A percentile compares a stretch with the other conserved stretches of the same genome.
Conservation (phyloP, 2,797 vertebrate species). For the Chloroceryle amazona region DNA sequence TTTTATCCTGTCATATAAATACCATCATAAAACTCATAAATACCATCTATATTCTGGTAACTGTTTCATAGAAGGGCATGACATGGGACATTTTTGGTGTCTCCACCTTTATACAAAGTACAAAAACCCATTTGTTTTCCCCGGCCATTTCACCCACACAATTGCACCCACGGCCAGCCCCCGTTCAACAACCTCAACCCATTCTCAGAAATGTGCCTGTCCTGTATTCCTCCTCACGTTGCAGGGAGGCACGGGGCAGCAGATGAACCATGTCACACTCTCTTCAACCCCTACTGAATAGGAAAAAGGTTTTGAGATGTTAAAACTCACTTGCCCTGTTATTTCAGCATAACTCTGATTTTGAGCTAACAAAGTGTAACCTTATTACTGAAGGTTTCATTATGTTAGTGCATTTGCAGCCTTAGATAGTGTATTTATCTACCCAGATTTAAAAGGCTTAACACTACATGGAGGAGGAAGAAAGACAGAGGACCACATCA, state of each 20-base stretch:
- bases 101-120: background rate
- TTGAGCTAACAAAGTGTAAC: background rate
- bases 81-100: background rate
- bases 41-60: background rate
- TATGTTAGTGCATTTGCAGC: background rate
- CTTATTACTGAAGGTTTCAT: background rate
- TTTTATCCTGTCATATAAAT: background rate
- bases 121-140: background rate
- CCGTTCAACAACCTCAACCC: background rate
- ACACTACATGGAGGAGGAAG: background rate
- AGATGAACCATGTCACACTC: accelerated
- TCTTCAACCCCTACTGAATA: accelerated
- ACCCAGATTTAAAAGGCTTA: constrained; percentile 6
- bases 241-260: background rate
- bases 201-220: accelerated
- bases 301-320: background rate
- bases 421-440: background rate
- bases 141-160: accelerated
- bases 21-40: background rate
- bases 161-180: accelerated
- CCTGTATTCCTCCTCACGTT: accelerated
- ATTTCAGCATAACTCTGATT: background rate
- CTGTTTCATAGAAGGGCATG: background rate
- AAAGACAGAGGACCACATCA: constrained; percentile 40
- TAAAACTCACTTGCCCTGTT: background rate